Base-by-base conservation (phyloP, 2,888 invertebrate genomes). In the Scelioninae gen. 2 region DNA sequence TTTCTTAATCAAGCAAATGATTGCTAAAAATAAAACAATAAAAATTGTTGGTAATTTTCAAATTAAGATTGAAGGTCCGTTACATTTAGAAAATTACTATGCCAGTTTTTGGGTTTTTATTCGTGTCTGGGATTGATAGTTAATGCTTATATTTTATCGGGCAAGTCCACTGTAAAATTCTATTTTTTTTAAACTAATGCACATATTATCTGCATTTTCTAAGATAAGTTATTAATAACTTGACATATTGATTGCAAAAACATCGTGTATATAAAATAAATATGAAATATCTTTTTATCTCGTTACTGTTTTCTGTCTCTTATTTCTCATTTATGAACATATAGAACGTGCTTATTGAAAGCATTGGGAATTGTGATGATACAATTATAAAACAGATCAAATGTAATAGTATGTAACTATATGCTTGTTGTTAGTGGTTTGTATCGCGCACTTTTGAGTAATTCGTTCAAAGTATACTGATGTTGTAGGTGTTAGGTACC, bases 401-500 rank as follows among this genome's bases (percentile, higher is more conserved):
- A 45, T 35, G 43, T 0, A 55, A n/a, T 19, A 45, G 18, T 43
- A 53, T 31, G 39, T 45, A 58, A 58, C 25, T 15, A 33, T 63
- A 41, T 45, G 18, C 18, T 45, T 57, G 41, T 33, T 9, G 31
- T 46, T 22, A 41, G 3, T 22, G 35, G 15, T 65, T 45, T 18
- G 19, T 41, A 13, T 74, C 67, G 65, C 67, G 65, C 63, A 60
- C 46, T 53, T 73, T 74, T 7, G 15, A 61, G 33, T 79, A 77
- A 75, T 69, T 70, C 68, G 67, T 70, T 68, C 73, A 79, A 78
- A 76, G 76, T 80, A 76, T 78, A 78, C 71, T 77, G 78, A 78
- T 79, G 78, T 74, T 71, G 78, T 80, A 77, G 77, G 75, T 81
- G 80, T 77, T 79, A 76, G 73, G 71, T 76, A 74, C 65, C 76